A percentile compares a stretch with the other conserved stretches of the same genome.
phyloP scores from a whole-genome alignment of 1,140 invertebrate species.

The Glomeris maerens region DNA sequence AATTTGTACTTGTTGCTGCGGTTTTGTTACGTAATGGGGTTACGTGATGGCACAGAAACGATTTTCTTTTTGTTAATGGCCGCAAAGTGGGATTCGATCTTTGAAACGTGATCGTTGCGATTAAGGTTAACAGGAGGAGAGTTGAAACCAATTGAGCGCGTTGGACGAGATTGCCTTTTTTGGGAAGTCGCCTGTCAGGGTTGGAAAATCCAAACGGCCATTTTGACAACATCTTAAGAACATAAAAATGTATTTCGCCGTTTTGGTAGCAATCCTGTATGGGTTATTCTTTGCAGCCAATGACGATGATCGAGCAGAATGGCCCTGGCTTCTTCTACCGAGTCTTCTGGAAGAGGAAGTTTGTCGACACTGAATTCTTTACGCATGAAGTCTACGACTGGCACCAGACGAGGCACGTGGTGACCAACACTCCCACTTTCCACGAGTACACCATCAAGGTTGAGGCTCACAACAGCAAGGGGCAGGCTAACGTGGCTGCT shows the following conservation, averaged over 20 bases:
- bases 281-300: conserved; percentile 42
- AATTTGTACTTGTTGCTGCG: too few species aligned
- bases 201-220: too few species aligned
- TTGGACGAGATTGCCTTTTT: too few species aligned
- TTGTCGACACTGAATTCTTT: conserved; percentile 52
- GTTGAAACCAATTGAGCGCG: background rate
- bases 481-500: conserved; percentile 68
- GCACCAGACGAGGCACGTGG: conserved; percentile 45
- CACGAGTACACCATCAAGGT: conserved; percentile 82
- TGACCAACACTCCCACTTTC: conserved; percentile 81
- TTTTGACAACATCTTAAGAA: too few species aligned
- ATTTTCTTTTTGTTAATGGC: too few species aligned
- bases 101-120: too few species aligned
- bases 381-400: conserved; percentile 62
- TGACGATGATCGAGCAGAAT: conserved; percentile 94
- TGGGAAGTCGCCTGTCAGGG: too few species aligned
- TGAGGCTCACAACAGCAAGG: conserved; percentile 74
- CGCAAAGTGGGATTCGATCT: too few species aligned
- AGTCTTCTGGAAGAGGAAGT: conserved; percentile 70
- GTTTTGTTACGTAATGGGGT: too few species aligned
- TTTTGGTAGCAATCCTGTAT: background rate
- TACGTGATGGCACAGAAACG: too few species aligned
- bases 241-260: background rate
- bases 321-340: conserved; percentile 82
- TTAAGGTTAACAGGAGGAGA: too few species aligned